Conservation (phyloP, 2,797 vertebrate species). For the Garrulus glandarius region DNA sequence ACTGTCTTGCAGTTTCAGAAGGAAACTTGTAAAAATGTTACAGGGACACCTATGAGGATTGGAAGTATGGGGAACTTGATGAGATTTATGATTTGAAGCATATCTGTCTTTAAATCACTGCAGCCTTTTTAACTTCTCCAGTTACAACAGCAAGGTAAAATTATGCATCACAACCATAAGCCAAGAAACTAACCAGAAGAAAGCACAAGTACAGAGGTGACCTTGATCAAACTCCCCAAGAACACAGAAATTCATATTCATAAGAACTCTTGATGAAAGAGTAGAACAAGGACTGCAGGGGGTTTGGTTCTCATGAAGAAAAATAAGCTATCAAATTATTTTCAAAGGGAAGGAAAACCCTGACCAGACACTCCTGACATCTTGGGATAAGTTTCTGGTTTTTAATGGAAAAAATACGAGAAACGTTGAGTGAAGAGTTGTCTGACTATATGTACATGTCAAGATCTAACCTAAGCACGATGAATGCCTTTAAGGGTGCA, state of each 20-base stretch:
- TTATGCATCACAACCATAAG: not conserved
- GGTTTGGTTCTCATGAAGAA: not conserved
- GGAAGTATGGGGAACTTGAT: not conserved
- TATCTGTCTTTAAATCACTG: not conserved
- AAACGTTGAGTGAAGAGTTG: not conserved
- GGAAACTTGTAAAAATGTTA: not conserved
- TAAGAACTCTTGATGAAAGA: not conserved
- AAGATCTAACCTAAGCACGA: not conserved
- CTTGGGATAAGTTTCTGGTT: not conserved
- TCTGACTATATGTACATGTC: not conserved
- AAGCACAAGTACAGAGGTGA: not conserved
- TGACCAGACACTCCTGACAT: not conserved
- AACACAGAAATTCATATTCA: not conserved
- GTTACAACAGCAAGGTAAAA: not conserved
- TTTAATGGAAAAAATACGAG: not conserved
- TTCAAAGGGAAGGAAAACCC: not conserved
- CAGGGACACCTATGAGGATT: not conserved
- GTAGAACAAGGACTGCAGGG: not conserved
- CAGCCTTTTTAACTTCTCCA: not conserved
- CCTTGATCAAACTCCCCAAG: not conserved
- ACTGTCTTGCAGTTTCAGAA: not conserved
- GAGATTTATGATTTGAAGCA: not conserved
- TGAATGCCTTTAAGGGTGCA: not conserved
- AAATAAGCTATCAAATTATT: not conserved
- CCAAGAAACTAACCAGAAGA: not conserved